These are phyloP conservation scores for Cyprinodon diabolis DNA, from an alignment of 2,797 vertebrate genomes.

Conservation along the genomic window DNA sequence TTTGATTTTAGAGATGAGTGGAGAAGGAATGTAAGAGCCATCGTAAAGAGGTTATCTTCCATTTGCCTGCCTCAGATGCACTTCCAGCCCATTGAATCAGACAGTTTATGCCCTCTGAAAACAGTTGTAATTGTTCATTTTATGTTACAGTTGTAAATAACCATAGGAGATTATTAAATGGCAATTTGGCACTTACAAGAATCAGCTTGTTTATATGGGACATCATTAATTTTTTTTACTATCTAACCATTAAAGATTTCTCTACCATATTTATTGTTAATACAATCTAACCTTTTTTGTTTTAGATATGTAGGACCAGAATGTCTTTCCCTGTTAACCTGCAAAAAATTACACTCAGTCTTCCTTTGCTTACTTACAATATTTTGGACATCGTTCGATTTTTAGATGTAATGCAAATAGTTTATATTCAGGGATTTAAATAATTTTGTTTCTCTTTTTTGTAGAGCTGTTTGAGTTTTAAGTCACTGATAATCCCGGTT, in stretches of 20 bases:
- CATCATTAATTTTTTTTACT: background rate
- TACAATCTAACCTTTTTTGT: constrained; percentile 5
- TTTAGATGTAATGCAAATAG: constrained; percentile 36
- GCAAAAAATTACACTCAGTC: constrained; percentile 39
- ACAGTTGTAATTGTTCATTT: constrained; percentile 46
- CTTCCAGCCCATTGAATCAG: constrained; percentile 59
- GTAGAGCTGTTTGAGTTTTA: constrained; percentile 22
- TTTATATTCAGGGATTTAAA: constrained; percentile 45
- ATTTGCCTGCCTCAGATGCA: constrained; percentile 41
- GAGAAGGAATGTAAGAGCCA: constrained; percentile 47
- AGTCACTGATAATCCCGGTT: background rate
- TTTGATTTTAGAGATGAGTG: constrained; percentile 61
- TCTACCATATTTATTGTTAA: constrained; percentile 46
- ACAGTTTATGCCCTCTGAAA: constrained; percentile 47
- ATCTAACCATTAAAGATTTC: constrained; percentile 8
- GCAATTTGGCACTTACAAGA: constrained; percentile 11
- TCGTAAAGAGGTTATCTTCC: constrained; percentile 54
- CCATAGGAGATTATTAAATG: constrained; percentile 23
- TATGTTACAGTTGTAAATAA: constrained; percentile 30
- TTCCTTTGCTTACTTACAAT: constrained; percentile 21
- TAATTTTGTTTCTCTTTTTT: constrained; percentile 14
- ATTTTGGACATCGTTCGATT: constrained; percentile 4
- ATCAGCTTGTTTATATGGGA: background rate
- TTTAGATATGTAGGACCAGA: constrained; percentile 4
- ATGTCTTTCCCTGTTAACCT: constrained; percentile 11